Base-by-base conservation (phyloP, 2,888 invertebrate genomes). In the Thyatira batis region DNA sequence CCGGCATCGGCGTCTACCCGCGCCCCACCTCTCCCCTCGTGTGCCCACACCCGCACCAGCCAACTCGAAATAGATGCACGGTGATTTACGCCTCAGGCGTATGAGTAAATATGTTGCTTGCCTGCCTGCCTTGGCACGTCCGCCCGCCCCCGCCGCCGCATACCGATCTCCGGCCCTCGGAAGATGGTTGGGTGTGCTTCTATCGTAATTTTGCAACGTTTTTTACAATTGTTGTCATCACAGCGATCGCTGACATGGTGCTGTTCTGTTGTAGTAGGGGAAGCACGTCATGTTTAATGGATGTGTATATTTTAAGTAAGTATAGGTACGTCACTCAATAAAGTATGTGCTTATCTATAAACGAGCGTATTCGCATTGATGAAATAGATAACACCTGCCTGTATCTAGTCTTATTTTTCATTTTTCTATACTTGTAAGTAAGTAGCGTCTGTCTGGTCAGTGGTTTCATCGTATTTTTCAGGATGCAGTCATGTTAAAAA, bases 11-110 rank as follows among this genome's bases (percentile, higher is more conserved):
- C 80, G 89, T 89, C 90, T 88, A 82, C 85, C 85, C 84, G 84
- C 85, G 76, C 85, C 84, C 85, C 83, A 61, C 81, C 69, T 69
- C 74, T 63, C 79, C 65, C 72, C 70, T 55, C 73, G 69, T 69
- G 54, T 53, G 74, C 76, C 75, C 79, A 73, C 75, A 73, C 81
- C 76, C 83, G 78, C 81, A 68, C 79, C 80, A 76, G 70, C 83
- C 88, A 85, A 84, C 89, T 89, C 87, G 80, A 91, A 89, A 91
- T 89, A 91, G 90, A 90, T 84, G 87, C 87, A 87, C 89, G 85
- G 89, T 89, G 91, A 91, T 90, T 91, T 91, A 91, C 91, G 90
- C 90, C 88, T 87, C 88, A 77, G 82, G 82, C 86, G 84, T 89
- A 89, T 89, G 87, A 89, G 88, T 89, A 89, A 88, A 88, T 87